phyloP scores from a whole-genome alignment of 2,113 vertebrate species.

The Mirounga angustirostris region DNA sequence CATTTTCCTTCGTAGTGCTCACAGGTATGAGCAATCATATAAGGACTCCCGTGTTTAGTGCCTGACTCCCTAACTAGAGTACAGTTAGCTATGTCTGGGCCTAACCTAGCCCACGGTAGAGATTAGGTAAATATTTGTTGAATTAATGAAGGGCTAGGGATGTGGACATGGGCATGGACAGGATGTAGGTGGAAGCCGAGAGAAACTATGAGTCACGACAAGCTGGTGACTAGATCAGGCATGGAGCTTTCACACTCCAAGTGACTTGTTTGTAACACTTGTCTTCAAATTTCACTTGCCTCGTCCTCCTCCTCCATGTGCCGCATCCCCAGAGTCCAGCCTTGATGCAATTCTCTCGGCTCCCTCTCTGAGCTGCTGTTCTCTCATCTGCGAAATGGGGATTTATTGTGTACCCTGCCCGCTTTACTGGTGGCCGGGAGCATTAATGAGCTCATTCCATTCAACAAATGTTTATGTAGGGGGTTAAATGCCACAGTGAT shows the following conservation, averaged over 20 bases:
- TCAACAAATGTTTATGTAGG: slow-evolving; percentile 33
- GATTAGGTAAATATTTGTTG: neutral
- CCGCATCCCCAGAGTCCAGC: neutral
- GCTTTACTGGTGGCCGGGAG: neutral
- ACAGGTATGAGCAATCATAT: fast-evolving
- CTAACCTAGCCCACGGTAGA: neutral
- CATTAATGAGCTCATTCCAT: neutral
- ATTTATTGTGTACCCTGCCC: neutral
- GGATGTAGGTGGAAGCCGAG: neutral
- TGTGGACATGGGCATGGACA: neutral
- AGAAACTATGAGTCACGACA: neutral
- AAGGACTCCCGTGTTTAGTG: neutral
- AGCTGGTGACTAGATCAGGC: neutral
- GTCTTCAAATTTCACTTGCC: neutral
- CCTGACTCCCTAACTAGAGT: neutral
- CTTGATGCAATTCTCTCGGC: neutral
- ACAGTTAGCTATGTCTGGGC: neutral
- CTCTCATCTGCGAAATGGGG: neutral
- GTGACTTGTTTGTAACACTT: neutral
- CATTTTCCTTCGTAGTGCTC: neutral
- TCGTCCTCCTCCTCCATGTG: too few relatives aligned
- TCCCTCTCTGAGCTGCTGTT: neutral
- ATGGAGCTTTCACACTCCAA: neutral
- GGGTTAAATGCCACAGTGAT: neutral
- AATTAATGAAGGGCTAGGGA: neutral